Base-by-base conservation (phyloP, 2,888 invertebrate genomes). In the Laothoe populi region DNA sequence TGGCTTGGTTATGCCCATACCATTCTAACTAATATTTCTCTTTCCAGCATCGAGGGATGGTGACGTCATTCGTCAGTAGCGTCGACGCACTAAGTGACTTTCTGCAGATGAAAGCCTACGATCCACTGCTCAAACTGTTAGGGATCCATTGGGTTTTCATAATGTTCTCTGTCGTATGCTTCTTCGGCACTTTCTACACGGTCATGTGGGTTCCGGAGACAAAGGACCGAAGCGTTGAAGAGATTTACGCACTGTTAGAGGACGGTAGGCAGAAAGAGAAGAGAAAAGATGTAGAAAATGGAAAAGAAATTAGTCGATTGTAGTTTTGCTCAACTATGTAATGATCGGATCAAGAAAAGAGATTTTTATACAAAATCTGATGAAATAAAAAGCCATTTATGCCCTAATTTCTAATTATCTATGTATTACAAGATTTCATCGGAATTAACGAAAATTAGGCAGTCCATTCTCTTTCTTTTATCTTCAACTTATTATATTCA, bases 71-170 rank as follows among this genome's bases (percentile, higher is more conserved):
- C 66, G 88, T 91, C 0, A 92, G 90, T 73, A 87, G 86, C 38
- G 77, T 87, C 1, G 88, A 87, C 60, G 90, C 92, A 0, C 82
- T 89, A 59, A 92, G 91, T 64, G 92, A 92, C 77, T 92, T 92
- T 77, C 74, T 91, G 0, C 92, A 92, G 68, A 88, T 90, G 0
- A 92, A 92, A 63, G 90, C 90, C 0, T 92, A 92, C 72, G 91
- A 92, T 66, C 92, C 92, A 0, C 79, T 92, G 0, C 81, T 89
- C 2, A 92, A 92, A 69, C 79, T 90, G 0, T 75, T 92, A 0
- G 92, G 92, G 2, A 92, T 92, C 64, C 92, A 92, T 64, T 92
- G 92, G 92, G 92, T 92, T 10, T 92, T 92, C 80, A 88, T 91
- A 23, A 79, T 91, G 70, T 92, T 92, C 75, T 90, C 92, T 0